These are phyloP conservation scores for Nematopogon swammerdamellus DNA, from an alignment of 2,888 invertebrate genomes.

Conservation along the genomic window DNA sequence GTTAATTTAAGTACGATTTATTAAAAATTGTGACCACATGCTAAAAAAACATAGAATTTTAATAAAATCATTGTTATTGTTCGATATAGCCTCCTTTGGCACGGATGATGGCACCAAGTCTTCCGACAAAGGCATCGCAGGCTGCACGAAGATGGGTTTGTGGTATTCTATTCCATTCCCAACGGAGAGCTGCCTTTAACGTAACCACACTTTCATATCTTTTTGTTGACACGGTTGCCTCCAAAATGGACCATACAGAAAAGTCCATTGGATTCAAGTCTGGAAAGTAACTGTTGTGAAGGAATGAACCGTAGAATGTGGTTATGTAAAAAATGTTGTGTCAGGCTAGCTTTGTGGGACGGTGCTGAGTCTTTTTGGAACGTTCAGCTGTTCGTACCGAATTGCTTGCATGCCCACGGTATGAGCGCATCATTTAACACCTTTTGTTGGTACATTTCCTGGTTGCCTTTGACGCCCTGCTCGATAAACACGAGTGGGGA, in stretches of 20 bases:
- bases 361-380: not conserved
- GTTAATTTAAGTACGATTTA: not conserved
- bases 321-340: not conserved
- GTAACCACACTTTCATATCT: slow-evolving; percentile 3
- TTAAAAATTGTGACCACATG: not conserved
- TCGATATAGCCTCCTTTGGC: not conserved
- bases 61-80: not conserved
- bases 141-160: not conserved
- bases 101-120: not conserved
- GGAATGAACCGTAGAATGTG: not conserved
- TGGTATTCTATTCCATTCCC: not conserved
- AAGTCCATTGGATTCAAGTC: slow-evolving; percentile 5
- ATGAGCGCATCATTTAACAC: not conserved
- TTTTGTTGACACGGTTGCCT: slow-evolving; percentile 5
- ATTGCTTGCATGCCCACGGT: not conserved
- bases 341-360: not conserved
- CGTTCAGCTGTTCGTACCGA: not conserved
- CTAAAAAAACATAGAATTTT: not conserved
- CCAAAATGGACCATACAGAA: slow-evolving; percentile 6
- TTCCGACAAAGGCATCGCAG: not conserved
- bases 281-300: slow-evolving; percentile 4
- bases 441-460: slow-evolving; percentile 3
- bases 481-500: too few relatives aligned
- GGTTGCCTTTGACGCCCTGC: slow-evolving; percentile 3
- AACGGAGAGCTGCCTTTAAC: slow-evolving; percentile 3